Percentiles rank a stretch among this genome's conserved stretches.
These are phyloP conservation scores for Drepana arcuata DNA, from an alignment of 1,140 invertebrate genomes.

Conservation along the genomic window DNA sequence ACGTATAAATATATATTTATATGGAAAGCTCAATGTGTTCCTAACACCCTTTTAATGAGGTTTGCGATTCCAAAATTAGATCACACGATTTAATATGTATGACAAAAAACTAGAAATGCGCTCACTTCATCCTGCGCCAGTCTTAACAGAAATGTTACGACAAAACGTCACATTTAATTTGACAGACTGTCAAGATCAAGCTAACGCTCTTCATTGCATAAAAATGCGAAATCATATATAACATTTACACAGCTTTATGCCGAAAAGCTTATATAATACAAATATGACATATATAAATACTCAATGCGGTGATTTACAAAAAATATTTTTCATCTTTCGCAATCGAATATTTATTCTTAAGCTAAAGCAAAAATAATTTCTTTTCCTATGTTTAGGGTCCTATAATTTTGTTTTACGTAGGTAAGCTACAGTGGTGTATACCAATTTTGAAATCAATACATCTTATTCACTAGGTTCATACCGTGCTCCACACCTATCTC, in stretches of 20 bases:
- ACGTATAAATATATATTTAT: conserved; percentile 41
- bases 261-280: conserved; percentile 43
- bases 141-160: too few species aligned
- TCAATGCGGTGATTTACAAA: conserved; percentile 50
- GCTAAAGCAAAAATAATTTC: conserved; percentile 69
- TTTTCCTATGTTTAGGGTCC: conserved; percentile 48
- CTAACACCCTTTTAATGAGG: conserved; percentile 58
- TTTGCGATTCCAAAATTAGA: conserved; percentile 34
- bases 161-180: too few species aligned
- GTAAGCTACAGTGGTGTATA: conserved; percentile 28
- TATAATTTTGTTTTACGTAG: conserved; percentile 28
- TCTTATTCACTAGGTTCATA: conserved; percentile 31
- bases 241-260: too few species aligned
- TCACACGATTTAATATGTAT: not conserved
- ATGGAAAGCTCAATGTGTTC: conserved; percentile 62
- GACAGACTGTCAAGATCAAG: too few species aligned
- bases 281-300: conserved; percentile 35
- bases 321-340: conserved; percentile 62
- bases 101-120: too few species aligned
- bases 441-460: conserved; percentile 14
- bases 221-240: too few species aligned
- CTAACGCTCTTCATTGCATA: too few species aligned
- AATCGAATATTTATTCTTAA: conserved; percentile 56
- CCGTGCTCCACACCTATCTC: conserved; percentile 38
- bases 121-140: too few species aligned